Base-by-base conservation (phyloP, 2,113 vertebrate species). In the Polypterus bichir region DNA sequence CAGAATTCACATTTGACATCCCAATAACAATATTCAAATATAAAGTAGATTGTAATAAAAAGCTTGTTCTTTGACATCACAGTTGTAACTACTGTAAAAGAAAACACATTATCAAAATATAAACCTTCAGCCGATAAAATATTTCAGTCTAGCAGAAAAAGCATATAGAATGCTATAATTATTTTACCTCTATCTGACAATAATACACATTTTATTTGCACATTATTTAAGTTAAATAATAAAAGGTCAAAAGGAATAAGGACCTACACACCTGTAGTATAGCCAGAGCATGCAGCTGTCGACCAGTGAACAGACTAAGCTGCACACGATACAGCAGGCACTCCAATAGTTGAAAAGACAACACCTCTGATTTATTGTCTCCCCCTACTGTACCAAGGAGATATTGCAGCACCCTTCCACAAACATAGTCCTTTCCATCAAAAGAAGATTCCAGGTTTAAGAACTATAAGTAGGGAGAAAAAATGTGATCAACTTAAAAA, bases 341-440 rank as follows among this genome's bases (percentile, higher is more conserved):
- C 76, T 98, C 94, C 71, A 98, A 79, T 63, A 97, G 84, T 66
- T 92, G 91, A 77, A 97, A 93, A 47, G 96, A 99, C 48, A 80
- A 66, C 2, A 79, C 73, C 48, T 88, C 87, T 0, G 81, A 71
- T 49, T 73, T 67, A 62, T 76, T 59, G 6, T 67, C 77, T 10
- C 9, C 49, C 3, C 68, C 73, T 6, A 78, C 63, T 48, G 73
- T 62, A 63, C 77, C 71, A 66, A 85, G 70, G 3, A 98, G 79
- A 65, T 88, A 95, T 48, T 88, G 84, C 8, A 94, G 74, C 72
- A 94, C 85, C 45, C 92, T 91, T 1, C 81, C 82, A 60, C 93
- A 95, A 1, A 98, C 89, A 0, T 85, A 91, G 78, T 99, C 94
- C 68, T 97, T 97, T 60, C 91, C 93, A 73, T 98, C 92, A 66